These are phyloP conservation scores for Tragulus kanchil DNA, from an alignment of 2,113 vertebrate species.

Conservation along the genomic window DNA sequence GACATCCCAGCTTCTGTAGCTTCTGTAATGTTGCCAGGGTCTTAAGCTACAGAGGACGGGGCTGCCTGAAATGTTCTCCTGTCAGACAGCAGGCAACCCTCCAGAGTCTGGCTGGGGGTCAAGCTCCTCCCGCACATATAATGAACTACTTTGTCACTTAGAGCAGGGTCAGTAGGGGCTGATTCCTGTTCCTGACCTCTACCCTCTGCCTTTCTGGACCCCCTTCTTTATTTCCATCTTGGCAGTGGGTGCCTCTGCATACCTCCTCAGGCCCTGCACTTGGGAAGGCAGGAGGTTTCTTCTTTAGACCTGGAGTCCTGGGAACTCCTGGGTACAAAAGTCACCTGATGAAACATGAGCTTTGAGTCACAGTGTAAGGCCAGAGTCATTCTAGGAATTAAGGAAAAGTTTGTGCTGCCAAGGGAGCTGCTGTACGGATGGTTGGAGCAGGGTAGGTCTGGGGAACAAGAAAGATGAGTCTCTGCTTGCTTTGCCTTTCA, in stretches of 20 bases:
- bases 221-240: neutral
- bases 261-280: neutral
- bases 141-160: neutral
- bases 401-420: neutral
- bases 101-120: neutral
- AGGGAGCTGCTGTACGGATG: neutral
- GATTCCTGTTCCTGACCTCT: neutral
- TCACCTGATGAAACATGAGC: slow-evolving; percentile 19
- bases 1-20: neutral
- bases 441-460: neutral
- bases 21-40: neutral
- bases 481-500: neutral
- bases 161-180: neutral
- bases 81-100: neutral
- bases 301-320: neutral
- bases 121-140: neutral
- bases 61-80: neutral
- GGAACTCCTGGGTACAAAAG: neutral
- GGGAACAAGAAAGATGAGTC: neutral
- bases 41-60: neutral
- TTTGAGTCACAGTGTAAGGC: neutral
- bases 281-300: neutral
- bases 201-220: neutral
- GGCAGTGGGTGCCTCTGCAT: neutral
- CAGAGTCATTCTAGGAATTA: slow-evolving; percentile 26